These are phyloP conservation scores for Drosophila rufa DNA, from an alignment of 1,140 invertebrate genomes.

Conservation along the genomic window DNA sequence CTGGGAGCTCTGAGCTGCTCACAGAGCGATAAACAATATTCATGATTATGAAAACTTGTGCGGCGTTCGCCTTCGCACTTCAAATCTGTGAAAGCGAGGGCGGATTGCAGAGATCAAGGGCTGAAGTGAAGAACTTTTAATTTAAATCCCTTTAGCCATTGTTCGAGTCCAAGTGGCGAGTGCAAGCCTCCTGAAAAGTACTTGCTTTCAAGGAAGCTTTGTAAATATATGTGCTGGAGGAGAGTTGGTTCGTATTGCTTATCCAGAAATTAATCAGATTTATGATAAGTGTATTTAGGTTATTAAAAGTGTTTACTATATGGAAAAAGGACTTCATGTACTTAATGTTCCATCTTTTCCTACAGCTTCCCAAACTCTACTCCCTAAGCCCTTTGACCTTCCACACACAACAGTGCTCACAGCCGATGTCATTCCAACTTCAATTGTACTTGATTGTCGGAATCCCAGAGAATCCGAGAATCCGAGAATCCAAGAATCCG, in stretches of 20 bases:
- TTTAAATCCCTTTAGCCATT: constrained; percentile 19
- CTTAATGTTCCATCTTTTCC: not conserved
- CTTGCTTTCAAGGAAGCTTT: not conserved
- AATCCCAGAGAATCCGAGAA: constrained; percentile 10
- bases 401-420: not conserved
- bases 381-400: not conserved
- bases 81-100: constrained; percentile 36
- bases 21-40: constrained; percentile 60
- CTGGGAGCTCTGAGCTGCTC: constrained; percentile 36
- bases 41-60: constrained; percentile 62
- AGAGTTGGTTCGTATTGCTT: not conserved
- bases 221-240: not conserved
- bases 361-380: not conserved
- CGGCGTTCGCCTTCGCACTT: constrained; percentile 43
- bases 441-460: constrained; percentile 4
- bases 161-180: constrained; percentile 1
- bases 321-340: no score
- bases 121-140: constrained; percentile 9
- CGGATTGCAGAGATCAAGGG: constrained; percentile 26
- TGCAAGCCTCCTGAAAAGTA: not conserved
- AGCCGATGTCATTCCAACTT: not conserved
- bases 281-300: not conserved
- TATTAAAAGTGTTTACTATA: not conserved
- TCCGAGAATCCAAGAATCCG: constrained; percentile 6
- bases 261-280: not conserved